These are phyloP conservation scores for Rhamphomyia laevipes DNA, from an alignment of 2,888 invertebrate species.

Conservation along the genomic window DNA sequence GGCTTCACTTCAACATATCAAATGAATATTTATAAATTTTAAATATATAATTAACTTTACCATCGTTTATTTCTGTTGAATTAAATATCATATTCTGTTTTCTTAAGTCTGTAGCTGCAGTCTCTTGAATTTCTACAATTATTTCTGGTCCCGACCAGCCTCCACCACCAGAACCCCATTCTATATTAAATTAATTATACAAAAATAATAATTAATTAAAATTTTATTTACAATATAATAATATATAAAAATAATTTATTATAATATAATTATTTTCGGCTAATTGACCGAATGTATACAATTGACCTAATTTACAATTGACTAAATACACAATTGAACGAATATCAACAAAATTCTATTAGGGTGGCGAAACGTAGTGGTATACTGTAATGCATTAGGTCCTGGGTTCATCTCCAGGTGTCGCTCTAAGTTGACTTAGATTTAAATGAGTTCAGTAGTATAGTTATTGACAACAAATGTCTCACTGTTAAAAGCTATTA, in stretches of 20 bases:
- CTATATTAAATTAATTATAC: constrained; percentile 16
- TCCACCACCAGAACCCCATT: constrained; percentile 35
- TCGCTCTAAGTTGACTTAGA: too few species aligned
- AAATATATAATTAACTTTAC: constrained; percentile 7
- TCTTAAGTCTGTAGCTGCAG: constrained; percentile 18
- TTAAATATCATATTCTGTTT: constrained; percentile 6
- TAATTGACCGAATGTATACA: too few species aligned
- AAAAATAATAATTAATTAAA: background rate
- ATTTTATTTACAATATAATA: constrained; percentile 1
- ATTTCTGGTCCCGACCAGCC: constrained; percentile 32
- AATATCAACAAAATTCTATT: too few species aligned
- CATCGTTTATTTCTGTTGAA: constrained; percentile 16
- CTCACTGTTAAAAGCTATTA: background rate
- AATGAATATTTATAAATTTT: background rate
- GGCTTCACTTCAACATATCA: too few species aligned
- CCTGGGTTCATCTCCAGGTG: too few species aligned
- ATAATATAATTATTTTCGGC: background rate
- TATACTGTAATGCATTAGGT: too few species aligned
- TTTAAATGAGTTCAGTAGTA: too few species aligned
- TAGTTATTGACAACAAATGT: too few species aligned
- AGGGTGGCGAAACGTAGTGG: too few species aligned
- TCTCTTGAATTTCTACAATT: constrained; percentile 35
- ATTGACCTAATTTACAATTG: too few species aligned
- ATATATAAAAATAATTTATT: background rate
- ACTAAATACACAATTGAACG: too few species aligned